phyloP scores from a whole-genome alignment of 2,888 invertebrate genomes.

The Balanococcus diminutus region DNA sequence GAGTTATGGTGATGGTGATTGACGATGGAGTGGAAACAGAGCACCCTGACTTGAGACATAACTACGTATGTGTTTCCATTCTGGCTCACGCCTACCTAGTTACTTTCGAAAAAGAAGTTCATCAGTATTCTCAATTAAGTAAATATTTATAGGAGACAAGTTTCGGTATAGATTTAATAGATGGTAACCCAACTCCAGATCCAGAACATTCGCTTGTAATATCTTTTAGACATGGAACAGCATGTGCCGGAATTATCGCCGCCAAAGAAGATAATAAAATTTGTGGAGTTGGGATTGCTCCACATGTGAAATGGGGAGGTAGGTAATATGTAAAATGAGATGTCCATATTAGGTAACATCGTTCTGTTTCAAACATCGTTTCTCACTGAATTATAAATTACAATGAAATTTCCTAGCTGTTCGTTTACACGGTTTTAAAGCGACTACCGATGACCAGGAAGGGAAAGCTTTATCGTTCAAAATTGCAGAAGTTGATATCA shows the following conservation, averaged over 20 bases:
- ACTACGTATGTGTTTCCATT: slow-evolving; percentile 80
- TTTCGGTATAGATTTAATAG: slow-evolving; percentile 85
- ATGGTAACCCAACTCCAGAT: slow-evolving; percentile 66
- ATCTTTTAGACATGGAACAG: slow-evolving; percentile 84
- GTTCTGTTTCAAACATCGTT: too few relatives aligned
- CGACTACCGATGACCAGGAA: background rate
- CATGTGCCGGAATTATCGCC: slow-evolving; percentile 88
- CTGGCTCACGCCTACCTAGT: background rate
- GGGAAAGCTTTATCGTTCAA: slow-evolving; percentile 76
- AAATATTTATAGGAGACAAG: slow-evolving; percentile 73
- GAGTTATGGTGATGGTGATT: slow-evolving; percentile 94
- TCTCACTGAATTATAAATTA: background rate
- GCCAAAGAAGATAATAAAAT: slow-evolving; percentile 86
- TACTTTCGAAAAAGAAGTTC: background rate
- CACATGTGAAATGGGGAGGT: slow-evolving; percentile 82
- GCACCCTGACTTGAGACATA: slow-evolving; percentile 87
- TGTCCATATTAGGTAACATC: too few relatives aligned
- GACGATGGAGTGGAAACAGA: slow-evolving; percentile 95
- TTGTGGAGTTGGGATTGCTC: slow-evolving; percentile 92
- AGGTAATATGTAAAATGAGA: too few relatives aligned
- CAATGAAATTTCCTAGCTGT: background rate
- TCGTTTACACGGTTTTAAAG: background rate
- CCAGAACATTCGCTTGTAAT: slow-evolving; percentile 67
- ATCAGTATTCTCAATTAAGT: too few relatives aligned
- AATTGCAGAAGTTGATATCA: slow-evolving; percentile 79